These are phyloP conservation scores for Dryococelus australis DNA, from an alignment of 2,888 invertebrate species.

Conservation along the genomic window DNA sequence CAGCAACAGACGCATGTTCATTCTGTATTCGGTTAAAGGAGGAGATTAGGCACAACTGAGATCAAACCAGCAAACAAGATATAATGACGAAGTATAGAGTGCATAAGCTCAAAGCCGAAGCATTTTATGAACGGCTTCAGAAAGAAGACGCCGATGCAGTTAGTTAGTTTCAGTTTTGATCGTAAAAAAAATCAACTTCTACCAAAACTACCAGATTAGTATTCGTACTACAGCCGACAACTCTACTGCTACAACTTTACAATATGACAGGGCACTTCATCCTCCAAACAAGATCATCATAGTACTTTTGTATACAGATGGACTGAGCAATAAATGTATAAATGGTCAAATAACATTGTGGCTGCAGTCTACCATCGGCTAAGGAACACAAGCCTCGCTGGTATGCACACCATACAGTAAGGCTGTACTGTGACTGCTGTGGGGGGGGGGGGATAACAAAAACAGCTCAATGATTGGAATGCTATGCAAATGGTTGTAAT, in stretches of 20 bases:
- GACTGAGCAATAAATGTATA: background rate
- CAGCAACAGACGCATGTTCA: constrained; percentile 4
- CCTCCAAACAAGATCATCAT: background rate
- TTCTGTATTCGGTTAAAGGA: background rate
- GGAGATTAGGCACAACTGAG: background rate
- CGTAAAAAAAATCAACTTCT: background rate
- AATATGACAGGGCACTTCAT: background rate
- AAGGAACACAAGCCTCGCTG: background rate
- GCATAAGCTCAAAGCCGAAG: background rate
- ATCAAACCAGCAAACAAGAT: background rate
- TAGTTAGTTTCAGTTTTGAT: background rate
- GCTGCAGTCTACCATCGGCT: background rate
- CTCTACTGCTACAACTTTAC: constrained; percentile 5
- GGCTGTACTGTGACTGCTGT: background rate
- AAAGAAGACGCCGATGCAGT: background rate
- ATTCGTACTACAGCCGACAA: background rate
- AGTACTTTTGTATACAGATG: background rate
- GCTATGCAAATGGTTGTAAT: background rate
- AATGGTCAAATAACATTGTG: background rate
- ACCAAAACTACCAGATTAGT: constrained; percentile 1
- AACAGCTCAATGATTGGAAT: background rate
- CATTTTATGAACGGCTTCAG: background rate
- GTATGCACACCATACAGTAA: background rate
- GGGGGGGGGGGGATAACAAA: background rate
- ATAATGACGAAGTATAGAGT: background rate